Percentiles rank a stretch among this genome's conserved stretches.
Evolutionary conservation across 1,140 invertebrate species (phyloP).

Genomic region (Sitobion miscanthi): DNA sequence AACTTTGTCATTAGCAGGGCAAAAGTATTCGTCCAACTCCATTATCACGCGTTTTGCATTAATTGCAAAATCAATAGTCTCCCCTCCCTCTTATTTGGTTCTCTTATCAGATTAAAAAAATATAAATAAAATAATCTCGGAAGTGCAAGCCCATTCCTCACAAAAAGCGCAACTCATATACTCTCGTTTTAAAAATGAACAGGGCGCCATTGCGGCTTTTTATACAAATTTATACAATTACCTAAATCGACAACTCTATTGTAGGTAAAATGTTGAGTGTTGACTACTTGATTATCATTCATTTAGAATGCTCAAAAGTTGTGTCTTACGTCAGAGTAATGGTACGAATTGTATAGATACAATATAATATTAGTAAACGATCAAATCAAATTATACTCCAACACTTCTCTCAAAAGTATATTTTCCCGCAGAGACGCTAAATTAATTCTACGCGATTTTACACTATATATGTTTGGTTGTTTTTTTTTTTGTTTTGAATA

Average conservation of each 20-base stretch:
- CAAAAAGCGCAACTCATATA: background rate
- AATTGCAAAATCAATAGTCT: constrained; percentile 46
- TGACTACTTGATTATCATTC: background rate
- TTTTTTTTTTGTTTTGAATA: background rate
- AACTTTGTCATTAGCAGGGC: constrained; percentile 37
- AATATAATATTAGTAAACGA: background rate
- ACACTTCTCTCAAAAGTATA: background rate
- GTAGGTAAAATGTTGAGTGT: background rate
- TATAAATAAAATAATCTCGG: background rate
- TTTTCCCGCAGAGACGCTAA: constrained; percentile 8
- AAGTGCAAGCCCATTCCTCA: background rate
- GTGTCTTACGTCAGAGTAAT: background rate
- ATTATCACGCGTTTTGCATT: constrained; percentile 50
- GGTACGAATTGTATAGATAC: background rate
- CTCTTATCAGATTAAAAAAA: constrained; percentile 40
- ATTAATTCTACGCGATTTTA: background rate
- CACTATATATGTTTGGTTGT: background rate
- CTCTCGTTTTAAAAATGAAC: background rate
- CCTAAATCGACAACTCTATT: background rate
- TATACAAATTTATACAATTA: background rate
- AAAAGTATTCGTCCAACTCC: constrained; percentile 35
- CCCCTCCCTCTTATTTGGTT: constrained; percentile 10
- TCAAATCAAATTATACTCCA: background rate
- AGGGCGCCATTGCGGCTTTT: background rate
- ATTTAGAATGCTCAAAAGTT: background rate